Evolutionary conservation across 2,113 vertebrate genomes (phyloP).

Genomic region (Oryzias woworae): DNA sequence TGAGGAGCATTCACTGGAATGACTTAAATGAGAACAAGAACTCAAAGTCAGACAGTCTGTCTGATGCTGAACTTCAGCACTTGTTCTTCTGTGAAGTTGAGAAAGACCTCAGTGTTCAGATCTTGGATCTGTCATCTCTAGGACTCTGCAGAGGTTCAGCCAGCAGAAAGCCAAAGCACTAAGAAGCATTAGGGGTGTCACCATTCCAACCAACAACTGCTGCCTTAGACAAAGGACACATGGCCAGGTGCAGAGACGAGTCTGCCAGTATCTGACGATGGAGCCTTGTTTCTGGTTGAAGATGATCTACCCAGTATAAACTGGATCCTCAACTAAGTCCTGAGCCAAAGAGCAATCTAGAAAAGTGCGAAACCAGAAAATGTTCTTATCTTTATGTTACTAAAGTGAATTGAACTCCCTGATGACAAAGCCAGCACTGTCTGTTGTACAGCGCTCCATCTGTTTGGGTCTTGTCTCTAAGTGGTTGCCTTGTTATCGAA

Average conservation of each 20-base stretch:
- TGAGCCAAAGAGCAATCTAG: neutral
- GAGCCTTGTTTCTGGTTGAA: neutral
- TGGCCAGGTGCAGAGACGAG: constrained; percentile 32
- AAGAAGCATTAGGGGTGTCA: neutral
- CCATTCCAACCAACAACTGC: constrained; percentile 28
- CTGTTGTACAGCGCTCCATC: neutral
- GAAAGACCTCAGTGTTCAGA: neutral
- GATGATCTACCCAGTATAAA: neutral
- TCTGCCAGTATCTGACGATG: constrained; percentile 17
- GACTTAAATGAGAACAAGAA: too few relatives aligned
- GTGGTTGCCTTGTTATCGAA: neutral
- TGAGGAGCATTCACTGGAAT: too few relatives aligned
- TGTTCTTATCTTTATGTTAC: neutral
- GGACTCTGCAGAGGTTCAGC: constrained; percentile 1
- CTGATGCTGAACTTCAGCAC: too few relatives aligned
- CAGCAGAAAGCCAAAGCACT: constrained; percentile 14
- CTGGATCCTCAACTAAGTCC: neutral
- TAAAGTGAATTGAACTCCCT: neutral
- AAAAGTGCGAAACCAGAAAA: neutral
- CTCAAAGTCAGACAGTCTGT: too few relatives aligned
- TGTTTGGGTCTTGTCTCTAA: neutral
- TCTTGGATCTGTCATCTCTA: neutral
- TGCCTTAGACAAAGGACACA: constrained; percentile 27
- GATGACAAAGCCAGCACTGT: neutral
- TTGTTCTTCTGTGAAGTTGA: too few relatives aligned